A percentile compares a stretch with the other conserved stretches of the same genome.
These are phyloP conservation scores for Tragelaphus buxtoni DNA, from an alignment of 2,113 vertebrate genomes.

Conservation along the genomic window DNA sequence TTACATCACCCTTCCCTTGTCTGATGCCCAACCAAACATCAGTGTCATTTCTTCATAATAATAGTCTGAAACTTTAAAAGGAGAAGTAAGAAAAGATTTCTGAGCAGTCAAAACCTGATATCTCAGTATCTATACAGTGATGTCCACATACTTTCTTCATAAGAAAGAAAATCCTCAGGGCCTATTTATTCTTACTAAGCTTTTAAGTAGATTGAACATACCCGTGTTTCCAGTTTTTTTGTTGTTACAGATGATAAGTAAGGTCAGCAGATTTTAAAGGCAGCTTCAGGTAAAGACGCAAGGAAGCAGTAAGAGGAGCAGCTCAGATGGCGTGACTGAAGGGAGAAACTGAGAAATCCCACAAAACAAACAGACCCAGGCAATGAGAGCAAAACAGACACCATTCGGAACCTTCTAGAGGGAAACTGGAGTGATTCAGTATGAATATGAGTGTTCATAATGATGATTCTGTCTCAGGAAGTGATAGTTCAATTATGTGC, in stretches of 20 bases:
- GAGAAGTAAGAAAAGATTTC: neutral
- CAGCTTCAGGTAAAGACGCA: neutral
- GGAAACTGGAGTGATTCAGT: neutral
- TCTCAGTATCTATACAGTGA: neutral
- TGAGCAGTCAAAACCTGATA: neutral
- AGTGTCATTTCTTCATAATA: neutral
- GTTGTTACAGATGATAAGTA: neutral
- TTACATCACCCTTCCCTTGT: neutral
- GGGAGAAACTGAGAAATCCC: neutral
- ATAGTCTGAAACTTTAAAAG: neutral
- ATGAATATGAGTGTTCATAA: neutral
- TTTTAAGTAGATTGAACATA: neutral
- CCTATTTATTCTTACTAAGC: constrained; percentile 14
- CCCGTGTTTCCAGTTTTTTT: neutral
- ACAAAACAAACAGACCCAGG: neutral
- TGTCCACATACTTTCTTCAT: neutral
- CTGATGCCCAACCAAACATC: neutral
- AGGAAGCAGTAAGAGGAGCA: neutral
- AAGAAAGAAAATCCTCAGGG: neutral
- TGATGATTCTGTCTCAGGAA: neutral
- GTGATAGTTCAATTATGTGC: neutral
- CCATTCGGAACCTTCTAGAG: neutral
- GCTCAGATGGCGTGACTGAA: neutral
- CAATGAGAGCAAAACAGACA: neutral
- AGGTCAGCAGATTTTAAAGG: neutral